These are phyloP conservation scores for Chelonoidis abingdonii DNA, from an alignment of 2,113 vertebrate species.

Conservation along the genomic window DNA sequence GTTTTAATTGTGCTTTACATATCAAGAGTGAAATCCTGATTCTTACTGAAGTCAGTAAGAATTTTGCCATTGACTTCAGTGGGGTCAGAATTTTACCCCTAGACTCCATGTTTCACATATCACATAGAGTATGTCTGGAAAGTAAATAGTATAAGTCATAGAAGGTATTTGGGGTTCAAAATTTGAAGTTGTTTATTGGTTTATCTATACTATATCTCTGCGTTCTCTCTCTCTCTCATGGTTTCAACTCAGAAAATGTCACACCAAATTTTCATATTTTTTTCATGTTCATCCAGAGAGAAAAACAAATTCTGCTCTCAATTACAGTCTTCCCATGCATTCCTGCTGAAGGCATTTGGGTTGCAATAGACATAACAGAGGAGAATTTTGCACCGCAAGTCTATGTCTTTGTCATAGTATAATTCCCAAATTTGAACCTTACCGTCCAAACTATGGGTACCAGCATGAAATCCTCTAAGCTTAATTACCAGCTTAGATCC, in stretches of 20 bases:
- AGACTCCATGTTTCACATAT: not conserved
- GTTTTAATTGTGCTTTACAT: not conserved
- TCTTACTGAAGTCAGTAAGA: rapidly evolving
- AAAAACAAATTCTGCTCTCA: not conserved
- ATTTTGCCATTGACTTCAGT: not conserved
- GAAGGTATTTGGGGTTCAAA: not conserved
- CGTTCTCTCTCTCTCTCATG: too few relatives aligned
- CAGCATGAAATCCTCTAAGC: too few relatives aligned
- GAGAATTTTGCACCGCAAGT: not conserved
- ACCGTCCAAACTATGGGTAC: too few relatives aligned
- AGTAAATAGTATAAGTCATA: not conserved
- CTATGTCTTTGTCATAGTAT: not conserved
- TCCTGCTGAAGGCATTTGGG: not conserved
- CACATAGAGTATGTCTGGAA: not conserved
- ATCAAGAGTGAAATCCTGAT: not conserved
- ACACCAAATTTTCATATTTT: too few relatives aligned
- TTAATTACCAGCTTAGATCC: too few relatives aligned
- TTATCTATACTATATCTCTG: not conserved
- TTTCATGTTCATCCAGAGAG: too few relatives aligned
- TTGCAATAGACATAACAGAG: not conserved
- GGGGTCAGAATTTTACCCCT: not conserved
- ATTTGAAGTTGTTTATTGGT: not conserved
- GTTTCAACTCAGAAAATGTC: too few relatives aligned
- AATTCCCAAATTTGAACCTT: too few relatives aligned
- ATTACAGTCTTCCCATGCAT: not conserved